Conservation (phyloP, 1,140 invertebrate genomes). For the Pemphigus obesinymphae region DNA sequence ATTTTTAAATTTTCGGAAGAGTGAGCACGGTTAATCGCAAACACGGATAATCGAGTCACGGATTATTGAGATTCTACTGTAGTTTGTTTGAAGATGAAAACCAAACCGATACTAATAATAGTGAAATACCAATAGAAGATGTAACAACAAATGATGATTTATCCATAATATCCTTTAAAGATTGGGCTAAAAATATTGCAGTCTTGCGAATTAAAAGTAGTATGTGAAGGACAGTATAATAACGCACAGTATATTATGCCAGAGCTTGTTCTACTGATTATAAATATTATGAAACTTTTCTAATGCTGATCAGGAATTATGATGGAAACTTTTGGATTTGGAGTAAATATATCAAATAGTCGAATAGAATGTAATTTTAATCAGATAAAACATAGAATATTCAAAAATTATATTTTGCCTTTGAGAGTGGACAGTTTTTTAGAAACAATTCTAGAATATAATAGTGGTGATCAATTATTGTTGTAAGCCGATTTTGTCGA, state of each 20-base stretch:
- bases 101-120: background rate
- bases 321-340: background rate
- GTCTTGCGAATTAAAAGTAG: background rate
- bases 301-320: background rate
- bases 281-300: background rate
- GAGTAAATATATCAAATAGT: background rate
- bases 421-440: too few relatives aligned
- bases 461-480: background rate
- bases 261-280: background rate
- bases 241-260: background rate
- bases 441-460: too few relatives aligned
- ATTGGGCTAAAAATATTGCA: background rate
- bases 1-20: too few relatives aligned
- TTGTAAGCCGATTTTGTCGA: background rate
- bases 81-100: background rate
- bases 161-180: background rate
- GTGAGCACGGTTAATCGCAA: too few relatives aligned
- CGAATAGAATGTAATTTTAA: too few relatives aligned
- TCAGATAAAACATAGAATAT: too few relatives aligned
- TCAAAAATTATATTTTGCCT: too few relatives aligned
- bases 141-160: background rate
- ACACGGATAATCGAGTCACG: too few relatives aligned
- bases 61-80: too few relatives aligned
- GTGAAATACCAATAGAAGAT: background rate
- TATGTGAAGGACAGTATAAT: background rate